Base-by-base conservation (phyloP, 2,888 invertebrate genomes). In the Synanthedon vespiformis region DNA sequence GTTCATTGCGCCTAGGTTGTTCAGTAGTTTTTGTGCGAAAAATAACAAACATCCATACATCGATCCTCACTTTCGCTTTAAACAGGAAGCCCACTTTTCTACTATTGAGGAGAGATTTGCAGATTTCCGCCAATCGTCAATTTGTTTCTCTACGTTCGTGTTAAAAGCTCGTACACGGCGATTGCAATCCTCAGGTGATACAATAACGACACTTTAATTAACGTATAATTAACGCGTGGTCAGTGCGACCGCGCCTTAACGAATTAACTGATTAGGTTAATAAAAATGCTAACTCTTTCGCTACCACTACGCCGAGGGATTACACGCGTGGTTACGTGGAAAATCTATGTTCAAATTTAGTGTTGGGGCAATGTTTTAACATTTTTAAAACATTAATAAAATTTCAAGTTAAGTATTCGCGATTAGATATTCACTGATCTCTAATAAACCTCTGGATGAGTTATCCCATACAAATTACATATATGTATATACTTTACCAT, bases 181-280 rank as follows among this genome's bases (percentile, higher is more conserved):
- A 44, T 50, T 50, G 44, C 50, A 52, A 56, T 51, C 51, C 56
- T 54, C 56, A 22, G 44, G 56, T 51, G 56, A 54, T 47, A 48
- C 48, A n/a, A n/a, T 48, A 48, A 48, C 48, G 16, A 48, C 48
- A 48, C 16, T 53, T 53, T 53, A 49, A 53, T 53, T 53, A 53
- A 53, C 51, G 40, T 44, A 47, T 44, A 47, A 51, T 44, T 44
- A 44, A 44, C 44, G 14, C 14, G 14, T 14, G 44, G 44, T 44
- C 48, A 22, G 48, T 18, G 11, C n/a, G 48, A 40, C 12, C 53
- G 40, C 53, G 34, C 52, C 53, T 47, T 53, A 52, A 54, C 52
- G 55, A 54, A 85, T 85, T 85, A 86, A 84, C 83, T 85, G 85
- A 85, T 86, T 83, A 85, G 69, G 72, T 79, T 83, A 85, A 83